Evolutionary conservation across 2,113 vertebrate genomes (phyloP).

Genomic region (Prietella phreatophila): DNA sequence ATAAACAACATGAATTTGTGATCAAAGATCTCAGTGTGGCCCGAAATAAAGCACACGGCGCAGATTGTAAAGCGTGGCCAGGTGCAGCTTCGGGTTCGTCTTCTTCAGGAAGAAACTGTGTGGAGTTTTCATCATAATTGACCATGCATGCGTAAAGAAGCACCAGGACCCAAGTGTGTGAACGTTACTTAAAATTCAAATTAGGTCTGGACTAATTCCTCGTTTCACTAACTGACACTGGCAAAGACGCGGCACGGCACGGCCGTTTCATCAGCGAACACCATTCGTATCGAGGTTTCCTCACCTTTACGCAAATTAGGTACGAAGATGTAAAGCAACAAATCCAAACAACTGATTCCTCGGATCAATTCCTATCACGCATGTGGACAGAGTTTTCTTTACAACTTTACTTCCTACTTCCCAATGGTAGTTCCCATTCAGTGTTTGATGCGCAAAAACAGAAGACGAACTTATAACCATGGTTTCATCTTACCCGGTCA

Average conservation of each 20-base stretch:
- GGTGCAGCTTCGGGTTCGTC: slow-evolving; percentile 9
- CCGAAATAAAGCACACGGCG: neutral
- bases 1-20: slow-evolving; percentile 31
- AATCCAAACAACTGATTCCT: too few species aligned
- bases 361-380: too few species aligned
- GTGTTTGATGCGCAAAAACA: too few species aligned
- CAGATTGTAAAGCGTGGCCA: neutral
- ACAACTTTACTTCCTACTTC: too few species aligned
- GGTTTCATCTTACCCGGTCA: too few species aligned
- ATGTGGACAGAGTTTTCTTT: too few species aligned
- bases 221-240: neutral
- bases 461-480: too few species aligned
- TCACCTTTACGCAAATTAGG: neutral
- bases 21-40: slow-evolving; percentile 29
- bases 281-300: neutral
- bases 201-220: neutral
- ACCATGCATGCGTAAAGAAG: neutral
- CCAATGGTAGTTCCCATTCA: too few species aligned
- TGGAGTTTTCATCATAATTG: neutral
- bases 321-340: neutral
- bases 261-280: neutral
- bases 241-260: neutral
- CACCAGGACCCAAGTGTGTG: neutral
- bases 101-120: neutral
- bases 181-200: neutral